phyloP scores from a whole-genome alignment of 2,888 invertebrate species.

The Epistrophe eligans region DNA sequence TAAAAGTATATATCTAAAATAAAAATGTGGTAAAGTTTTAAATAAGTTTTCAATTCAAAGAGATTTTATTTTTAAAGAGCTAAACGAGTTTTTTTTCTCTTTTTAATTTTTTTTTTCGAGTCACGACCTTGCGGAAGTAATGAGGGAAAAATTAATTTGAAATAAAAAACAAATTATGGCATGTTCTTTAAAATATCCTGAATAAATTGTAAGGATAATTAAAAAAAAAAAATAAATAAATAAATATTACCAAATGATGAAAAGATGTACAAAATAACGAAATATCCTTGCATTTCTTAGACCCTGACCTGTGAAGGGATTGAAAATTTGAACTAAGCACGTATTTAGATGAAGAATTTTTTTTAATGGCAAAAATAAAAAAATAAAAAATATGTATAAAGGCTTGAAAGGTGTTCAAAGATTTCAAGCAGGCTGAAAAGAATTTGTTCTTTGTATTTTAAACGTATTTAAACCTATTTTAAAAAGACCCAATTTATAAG shows the following conservation, averaged over 20 bases:
- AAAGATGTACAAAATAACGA: not conserved
- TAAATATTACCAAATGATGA: not conserved
- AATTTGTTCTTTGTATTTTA: too few species aligned
- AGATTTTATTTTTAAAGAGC: slow-evolving; percentile 4
- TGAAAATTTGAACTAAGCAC: not conserved
- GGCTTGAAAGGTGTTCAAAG: not conserved
- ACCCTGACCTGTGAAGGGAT: slow-evolving; percentile 7
- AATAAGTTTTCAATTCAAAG: not conserved
- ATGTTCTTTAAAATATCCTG: slow-evolving; percentile 16
- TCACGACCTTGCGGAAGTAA: slow-evolving; percentile 24
- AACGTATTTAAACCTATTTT: too few species aligned
- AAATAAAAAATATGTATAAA: not conserved
- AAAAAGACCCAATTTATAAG: too few species aligned
- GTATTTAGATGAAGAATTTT: not conserved
- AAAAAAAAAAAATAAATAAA: not conserved
- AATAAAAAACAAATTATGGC: not conserved
- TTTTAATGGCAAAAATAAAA: not conserved
- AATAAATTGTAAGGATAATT: slow-evolving; percentile 27
- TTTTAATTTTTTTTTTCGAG: not conserved
- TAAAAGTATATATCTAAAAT: not conserved
- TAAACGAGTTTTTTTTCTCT: slow-evolving; percentile 4
- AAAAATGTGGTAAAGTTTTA: not conserved
- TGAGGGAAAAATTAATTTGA: slow-evolving; percentile 23
- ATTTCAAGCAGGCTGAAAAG: not conserved
- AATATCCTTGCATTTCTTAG: slow-evolving; percentile 20